Percentiles rank a stretch among this genome's conserved stretches.
Conservation (phyloP, 1,140 invertebrate genomes). For the Atta texana region DNA sequence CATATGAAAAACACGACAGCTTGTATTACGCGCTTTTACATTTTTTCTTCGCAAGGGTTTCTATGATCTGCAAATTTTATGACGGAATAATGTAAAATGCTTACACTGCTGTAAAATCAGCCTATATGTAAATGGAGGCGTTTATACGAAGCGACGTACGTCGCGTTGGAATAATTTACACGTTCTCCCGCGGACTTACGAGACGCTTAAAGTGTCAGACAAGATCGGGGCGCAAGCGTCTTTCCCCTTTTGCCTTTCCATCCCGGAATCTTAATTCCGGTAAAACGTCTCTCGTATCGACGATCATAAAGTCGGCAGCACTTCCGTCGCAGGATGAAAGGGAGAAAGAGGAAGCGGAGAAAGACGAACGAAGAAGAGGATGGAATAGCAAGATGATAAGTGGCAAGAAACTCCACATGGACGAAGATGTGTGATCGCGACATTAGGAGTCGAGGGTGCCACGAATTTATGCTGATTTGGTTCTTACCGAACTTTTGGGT, state of each 20-base stretch:
- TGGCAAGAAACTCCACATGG: conserved; percentile 22
- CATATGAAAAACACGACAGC: background rate
- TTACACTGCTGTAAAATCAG: conserved; percentile 41
- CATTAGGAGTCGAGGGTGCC: conserved; percentile 28
- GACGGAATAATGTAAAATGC: conserved; percentile 42
- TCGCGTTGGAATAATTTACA: conserved; percentile 57
- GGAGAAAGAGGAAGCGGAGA: background rate
- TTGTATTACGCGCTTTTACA: background rate
- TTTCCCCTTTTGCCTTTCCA: conserved; percentile 19
- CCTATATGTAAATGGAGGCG: conserved; percentile 51
- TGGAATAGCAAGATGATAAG: background rate
- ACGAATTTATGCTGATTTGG: conserved; percentile 71
- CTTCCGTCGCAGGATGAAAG: background rate
- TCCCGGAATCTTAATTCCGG: conserved; percentile 71
- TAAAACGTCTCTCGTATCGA: conserved; percentile 70
- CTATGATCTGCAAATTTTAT: conserved; percentile 25
- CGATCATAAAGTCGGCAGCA: conserved; percentile 69
- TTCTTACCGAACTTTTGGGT: conserved; percentile 66
- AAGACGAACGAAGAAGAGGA: background rate
- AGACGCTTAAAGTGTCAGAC: conserved; percentile 61
- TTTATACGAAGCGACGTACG: conserved; percentile 56
- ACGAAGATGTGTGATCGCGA: conserved; percentile 27
- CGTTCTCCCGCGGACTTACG: conserved; percentile 48
- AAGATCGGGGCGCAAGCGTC: background rate
- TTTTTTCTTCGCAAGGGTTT: background rate